phyloP scores from a whole-genome alignment of 2,113 vertebrate genomes.

The Illadopsis cleaveri region DNA sequence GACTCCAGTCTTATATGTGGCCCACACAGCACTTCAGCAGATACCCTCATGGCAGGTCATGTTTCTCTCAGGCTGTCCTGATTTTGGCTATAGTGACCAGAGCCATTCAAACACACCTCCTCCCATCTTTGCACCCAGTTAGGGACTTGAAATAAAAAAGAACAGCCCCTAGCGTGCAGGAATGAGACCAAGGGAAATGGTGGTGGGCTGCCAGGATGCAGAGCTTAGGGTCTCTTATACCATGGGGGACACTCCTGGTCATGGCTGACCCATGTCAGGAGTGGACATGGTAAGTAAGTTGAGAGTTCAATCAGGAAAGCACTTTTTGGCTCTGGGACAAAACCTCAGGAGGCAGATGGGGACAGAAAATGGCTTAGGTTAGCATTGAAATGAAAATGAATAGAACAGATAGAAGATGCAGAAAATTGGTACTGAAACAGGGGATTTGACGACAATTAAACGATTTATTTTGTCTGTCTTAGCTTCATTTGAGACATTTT shows the following conservation, averaged over 20 bases:
- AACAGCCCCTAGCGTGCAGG: neutral
- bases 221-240: accelerated
- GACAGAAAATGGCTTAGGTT: neutral
- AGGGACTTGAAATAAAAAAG: neutral
- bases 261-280: accelerated
- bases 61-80: neutral
- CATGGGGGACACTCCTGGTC: accelerated
- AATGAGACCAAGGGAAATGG: neutral
- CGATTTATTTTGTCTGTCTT: neutral
- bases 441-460: neutral
- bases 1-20: neutral
- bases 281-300: accelerated
- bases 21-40: neutral
- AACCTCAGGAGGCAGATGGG: neutral
- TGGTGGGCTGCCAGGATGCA: neutral
- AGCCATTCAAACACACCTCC: neutral
- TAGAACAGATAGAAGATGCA: neutral
- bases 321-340: neutral
- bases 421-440: neutral
- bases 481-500: neutral
- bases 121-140: neutral
- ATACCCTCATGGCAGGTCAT: neutral
- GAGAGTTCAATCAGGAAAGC: neutral
- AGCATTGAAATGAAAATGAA: neutral
- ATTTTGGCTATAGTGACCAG: neutral